Evolutionary conservation across 2,888 invertebrate genomes (phyloP).

Genomic region (Spodoptera picta): DNA sequence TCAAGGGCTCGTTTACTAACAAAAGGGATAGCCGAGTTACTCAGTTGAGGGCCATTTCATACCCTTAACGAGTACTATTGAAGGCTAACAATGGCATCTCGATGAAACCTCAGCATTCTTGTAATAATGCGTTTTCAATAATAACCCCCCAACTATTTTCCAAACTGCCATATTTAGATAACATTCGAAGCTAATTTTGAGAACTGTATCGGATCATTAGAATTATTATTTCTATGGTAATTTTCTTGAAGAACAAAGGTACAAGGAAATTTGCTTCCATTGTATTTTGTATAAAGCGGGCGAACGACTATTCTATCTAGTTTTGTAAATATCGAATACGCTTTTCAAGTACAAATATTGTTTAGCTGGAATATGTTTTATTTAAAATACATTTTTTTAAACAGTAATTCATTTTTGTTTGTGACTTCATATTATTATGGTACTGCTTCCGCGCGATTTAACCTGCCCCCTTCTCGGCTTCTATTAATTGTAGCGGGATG

Average conservation of each 20-base stretch:
- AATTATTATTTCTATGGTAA: constrained; percentile 41
- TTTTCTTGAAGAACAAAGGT: constrained; percentile 17
- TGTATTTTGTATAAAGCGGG: background rate
- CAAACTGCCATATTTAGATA: constrained; percentile 40
- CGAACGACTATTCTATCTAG: too few species aligned
- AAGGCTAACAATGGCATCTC: constrained; percentile 81
- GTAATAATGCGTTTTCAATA: constrained; percentile 66
- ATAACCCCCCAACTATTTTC: constrained; percentile 43
- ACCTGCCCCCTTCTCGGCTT: too few species aligned
- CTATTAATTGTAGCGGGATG: too few species aligned
- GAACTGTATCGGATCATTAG: constrained; percentile 29
- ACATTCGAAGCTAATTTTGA: constrained; percentile 44
- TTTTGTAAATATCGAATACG: too few species aligned
- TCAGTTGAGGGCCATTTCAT: constrained; percentile 75
- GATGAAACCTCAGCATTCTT: constrained; percentile 75
- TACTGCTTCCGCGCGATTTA: too few species aligned
- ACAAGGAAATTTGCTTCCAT: constrained; percentile 1
- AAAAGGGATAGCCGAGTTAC: constrained; percentile 77
- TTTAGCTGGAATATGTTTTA: too few species aligned
- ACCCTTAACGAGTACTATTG: constrained; percentile 82
- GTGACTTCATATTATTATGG: too few species aligned
- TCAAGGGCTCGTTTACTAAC: constrained; percentile 82
- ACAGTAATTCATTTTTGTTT: too few species aligned
- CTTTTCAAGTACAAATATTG: too few species aligned
- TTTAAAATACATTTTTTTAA: too few species aligned